These are phyloP conservation scores for Chionodraco myersi DNA, from an alignment of 2,113 vertebrate species.

Conservation along the genomic window DNA sequence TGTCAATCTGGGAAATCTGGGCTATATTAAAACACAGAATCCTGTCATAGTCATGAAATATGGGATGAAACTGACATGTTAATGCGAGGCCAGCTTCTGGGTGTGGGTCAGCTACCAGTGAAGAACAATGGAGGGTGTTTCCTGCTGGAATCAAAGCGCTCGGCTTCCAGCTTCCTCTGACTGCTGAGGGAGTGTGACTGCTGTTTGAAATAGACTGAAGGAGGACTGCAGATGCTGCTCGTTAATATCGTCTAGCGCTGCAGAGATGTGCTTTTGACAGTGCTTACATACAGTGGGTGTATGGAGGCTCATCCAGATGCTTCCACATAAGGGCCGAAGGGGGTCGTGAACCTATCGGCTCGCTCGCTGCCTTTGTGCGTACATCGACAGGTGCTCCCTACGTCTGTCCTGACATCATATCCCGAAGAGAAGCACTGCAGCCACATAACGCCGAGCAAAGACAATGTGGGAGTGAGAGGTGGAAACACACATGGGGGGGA, in stretches of 20 bases:
- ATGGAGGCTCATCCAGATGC: conserved; percentile 25
- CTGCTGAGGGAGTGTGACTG: conserved; percentile 41
- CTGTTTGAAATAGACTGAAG: conserved; percentile 6
- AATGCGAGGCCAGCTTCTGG: conserved; percentile 50
- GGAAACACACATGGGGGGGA: conserved; percentile 25
- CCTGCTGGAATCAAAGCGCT: conserved; percentile 73
- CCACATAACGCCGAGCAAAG: conserved; percentile 68
- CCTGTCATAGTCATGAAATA: conserved; percentile 25
- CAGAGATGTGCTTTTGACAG: too few relatives aligned
- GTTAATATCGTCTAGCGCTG: not conserved
- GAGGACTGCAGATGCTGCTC: not conserved
- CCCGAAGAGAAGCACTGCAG: conserved; percentile 34
- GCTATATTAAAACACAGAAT: conserved; percentile 39
- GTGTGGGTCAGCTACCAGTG: conserved; percentile 53
- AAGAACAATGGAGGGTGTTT: conserved; percentile 82
- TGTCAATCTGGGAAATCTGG: not conserved
- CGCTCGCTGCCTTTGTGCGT: conserved; percentile 51
- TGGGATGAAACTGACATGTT: conserved; percentile 38
- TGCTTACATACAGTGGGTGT: not conserved
- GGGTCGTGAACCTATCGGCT: conserved; percentile 56
- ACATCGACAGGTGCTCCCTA: conserved; percentile 69
- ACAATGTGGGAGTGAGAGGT: conserved; percentile 62
- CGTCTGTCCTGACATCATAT: conserved; percentile 62
- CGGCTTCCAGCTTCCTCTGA: conserved; percentile 71
- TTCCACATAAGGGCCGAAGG: conserved; percentile 17